Percentiles rank a stretch among this genome's conserved stretches.
phyloP scores from a whole-genome alignment of 2,888 invertebrate genomes.

The Caenorhabditis sinica region DNA sequence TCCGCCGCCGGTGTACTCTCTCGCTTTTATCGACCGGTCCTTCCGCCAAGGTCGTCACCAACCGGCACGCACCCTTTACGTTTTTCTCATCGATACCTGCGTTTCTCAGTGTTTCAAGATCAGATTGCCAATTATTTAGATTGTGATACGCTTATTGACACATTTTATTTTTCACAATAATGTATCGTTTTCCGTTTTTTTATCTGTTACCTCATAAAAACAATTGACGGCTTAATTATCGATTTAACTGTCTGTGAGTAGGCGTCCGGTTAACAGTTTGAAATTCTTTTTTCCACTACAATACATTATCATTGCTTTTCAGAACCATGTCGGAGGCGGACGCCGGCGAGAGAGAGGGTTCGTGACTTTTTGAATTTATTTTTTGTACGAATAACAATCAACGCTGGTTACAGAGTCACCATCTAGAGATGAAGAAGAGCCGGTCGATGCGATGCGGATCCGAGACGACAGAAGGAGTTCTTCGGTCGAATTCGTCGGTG shows the following conservation, averaged over 20 bases:
- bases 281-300: background rate
- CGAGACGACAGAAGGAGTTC: conserved; percentile 31
- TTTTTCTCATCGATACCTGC: no score
- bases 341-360: conserved; percentile 29
- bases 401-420: conserved; percentile 13
- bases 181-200: no score
- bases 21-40: conserved; percentile 1
- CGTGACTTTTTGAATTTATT: background rate
- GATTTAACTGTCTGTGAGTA: background rate
- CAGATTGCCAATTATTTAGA: no score
- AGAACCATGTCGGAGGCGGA: conserved; percentile 56
- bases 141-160: no score
- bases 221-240: background rate
- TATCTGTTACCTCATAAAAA: no score
- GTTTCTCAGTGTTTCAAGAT: no score
- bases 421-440: conserved; percentile 17
- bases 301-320: conserved; percentile 8
- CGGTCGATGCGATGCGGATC: conserved; percentile 21
- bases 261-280: background rate
- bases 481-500: conserved; percentile 5
- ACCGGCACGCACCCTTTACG: background rate
- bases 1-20: background rate
- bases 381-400: no score
- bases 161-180: no score
- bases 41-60: conserved; percentile 11